phyloP scores from a whole-genome alignment of 2,113 vertebrate genomes.

The Cyanoderma ruficeps region DNA sequence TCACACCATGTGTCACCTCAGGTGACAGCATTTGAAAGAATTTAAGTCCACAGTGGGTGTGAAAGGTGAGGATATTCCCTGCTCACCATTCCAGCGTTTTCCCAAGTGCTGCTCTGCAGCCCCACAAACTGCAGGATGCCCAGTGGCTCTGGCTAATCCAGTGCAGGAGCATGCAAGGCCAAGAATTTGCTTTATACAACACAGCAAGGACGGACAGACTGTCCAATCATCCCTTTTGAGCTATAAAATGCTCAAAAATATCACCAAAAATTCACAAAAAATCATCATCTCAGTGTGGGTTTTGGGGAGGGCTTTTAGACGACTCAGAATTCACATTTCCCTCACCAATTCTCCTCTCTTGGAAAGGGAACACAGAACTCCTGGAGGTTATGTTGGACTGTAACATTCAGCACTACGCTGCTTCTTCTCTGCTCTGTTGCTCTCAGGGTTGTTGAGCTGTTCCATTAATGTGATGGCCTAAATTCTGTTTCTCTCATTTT shows the following conservation, averaged over 20 bases:
- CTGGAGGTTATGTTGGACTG: not conserved
- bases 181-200: not conserved
- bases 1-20: not conserved
- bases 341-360: not conserved
- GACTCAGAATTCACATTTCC: not conserved
- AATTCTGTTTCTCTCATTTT: not conserved
- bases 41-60: fast-evolving
- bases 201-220: not conserved
- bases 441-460: not conserved
- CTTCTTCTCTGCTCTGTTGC: not conserved
- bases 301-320: not conserved
- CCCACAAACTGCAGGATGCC: fast-evolving
- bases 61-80: not conserved
- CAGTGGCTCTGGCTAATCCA: not conserved
- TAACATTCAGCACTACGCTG: not conserved
- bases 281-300: not conserved
- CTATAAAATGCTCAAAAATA: not conserved
- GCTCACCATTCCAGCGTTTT: fast-evolving
- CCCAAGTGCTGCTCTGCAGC: not conserved
- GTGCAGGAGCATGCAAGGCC: not conserved
- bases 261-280: not conserved
- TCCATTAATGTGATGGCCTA: not conserved
- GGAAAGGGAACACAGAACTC: not conserved
- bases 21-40: fast-evolving
- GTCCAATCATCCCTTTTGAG: not conserved